Evolutionary conservation across 1,140 invertebrate genomes (phyloP).

Genomic region (Ostrea denselamellosa): DNA sequence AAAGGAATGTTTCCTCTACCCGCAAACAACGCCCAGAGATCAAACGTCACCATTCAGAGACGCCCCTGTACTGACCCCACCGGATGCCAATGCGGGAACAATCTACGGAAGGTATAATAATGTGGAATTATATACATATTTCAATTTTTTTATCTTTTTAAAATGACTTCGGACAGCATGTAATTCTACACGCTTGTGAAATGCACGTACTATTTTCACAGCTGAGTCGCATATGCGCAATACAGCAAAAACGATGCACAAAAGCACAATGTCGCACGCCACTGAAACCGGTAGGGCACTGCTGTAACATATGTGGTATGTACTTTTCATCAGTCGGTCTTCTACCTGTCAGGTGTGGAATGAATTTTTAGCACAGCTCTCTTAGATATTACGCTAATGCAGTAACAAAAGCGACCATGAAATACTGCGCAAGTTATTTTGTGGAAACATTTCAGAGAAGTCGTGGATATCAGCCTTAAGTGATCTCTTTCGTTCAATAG

Average conservation of each 20-base stretch:
- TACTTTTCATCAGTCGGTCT: background rate
- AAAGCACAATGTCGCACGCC: conserved; percentile 57
- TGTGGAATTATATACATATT: too few relatives aligned
- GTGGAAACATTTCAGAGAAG: background rate
- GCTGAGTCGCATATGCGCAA: conserved; percentile 61
- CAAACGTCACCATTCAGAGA: conserved; percentile 60
- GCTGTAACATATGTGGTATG: conserved; percentile 68
- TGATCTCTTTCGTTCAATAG: conserved; percentile 45
- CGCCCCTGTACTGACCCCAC: conserved; percentile 60
- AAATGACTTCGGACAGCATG: too few relatives aligned
- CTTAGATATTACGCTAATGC: too few relatives aligned
- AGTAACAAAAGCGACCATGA: too few relatives aligned
- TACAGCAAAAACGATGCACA: conserved; percentile 58
- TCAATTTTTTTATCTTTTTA: too few relatives aligned
- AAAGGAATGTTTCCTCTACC: conserved; percentile 61
- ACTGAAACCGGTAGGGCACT: conserved; percentile 61
- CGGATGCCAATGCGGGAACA: conserved; percentile 68
- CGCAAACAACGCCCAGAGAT: conserved; percentile 48
- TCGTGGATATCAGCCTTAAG: background rate
- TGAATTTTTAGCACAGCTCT: too few relatives aligned
- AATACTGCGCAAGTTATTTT: too few relatives aligned
- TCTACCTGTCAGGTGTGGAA: too few relatives aligned
- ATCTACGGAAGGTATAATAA: conserved; percentile 58
- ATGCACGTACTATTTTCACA: conserved; percentile 22
- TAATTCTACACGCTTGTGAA: too few relatives aligned